phyloP scores from a whole-genome alignment of 2,888 invertebrate genomes.

The Lepidochrysops patricia region DNA sequence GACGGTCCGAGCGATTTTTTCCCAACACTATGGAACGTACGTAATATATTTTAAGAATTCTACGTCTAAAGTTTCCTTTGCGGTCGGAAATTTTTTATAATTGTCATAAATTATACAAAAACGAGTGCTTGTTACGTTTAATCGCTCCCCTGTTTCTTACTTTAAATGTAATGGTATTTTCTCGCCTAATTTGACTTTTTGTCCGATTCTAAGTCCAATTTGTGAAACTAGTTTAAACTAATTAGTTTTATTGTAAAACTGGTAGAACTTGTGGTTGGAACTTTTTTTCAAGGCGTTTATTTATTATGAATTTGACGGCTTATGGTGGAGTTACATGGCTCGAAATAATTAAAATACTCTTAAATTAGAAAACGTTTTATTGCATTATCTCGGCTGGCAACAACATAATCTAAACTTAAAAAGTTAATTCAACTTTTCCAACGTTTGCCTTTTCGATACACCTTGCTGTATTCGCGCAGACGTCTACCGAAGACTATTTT shows the following conservation, averaged over 20 bases:
- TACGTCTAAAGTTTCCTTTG: conserved; percentile 34
- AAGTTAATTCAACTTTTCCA: not conserved
- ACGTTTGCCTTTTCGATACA: not conserved
- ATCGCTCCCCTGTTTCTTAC: conserved; percentile 16
- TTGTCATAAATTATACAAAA: conserved; percentile 33
- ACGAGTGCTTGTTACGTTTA: conserved; percentile 25
- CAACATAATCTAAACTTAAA: no score
- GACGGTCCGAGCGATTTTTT: conserved; percentile 57
- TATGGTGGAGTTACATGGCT: no score
- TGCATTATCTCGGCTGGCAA: no score
- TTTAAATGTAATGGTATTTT: conserved; percentile 11
- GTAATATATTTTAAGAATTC: conserved; percentile 49
- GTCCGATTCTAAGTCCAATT: not conserved
- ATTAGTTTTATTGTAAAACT: not conserved
- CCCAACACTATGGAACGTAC: conserved; percentile 34
- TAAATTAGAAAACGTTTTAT: no score
- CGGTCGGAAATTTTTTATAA: conserved; percentile 30
- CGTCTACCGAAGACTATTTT: conserved; percentile 2
- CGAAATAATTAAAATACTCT: no score
- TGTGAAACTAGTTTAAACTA: not conserved
- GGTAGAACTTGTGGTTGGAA: no score
- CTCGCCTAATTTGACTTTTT: not conserved
- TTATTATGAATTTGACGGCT: no score
- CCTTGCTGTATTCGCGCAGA: not conserved
- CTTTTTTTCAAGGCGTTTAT: no score